Evolutionary conservation across 2,797 vertebrate genomes (phyloP).

Genomic region (Xenops minutus): DNA sequence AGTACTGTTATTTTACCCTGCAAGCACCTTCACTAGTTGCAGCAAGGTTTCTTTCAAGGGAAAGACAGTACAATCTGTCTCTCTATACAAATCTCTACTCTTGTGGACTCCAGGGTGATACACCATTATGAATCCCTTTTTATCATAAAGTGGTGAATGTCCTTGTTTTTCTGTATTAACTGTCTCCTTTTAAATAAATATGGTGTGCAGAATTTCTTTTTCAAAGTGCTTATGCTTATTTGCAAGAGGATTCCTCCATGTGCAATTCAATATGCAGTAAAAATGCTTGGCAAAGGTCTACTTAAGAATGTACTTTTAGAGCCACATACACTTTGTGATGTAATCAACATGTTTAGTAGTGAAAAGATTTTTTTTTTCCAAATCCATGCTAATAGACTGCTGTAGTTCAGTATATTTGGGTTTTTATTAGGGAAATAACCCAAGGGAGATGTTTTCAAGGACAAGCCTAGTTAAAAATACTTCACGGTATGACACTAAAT

Average conservation of each 20-base stretch:
- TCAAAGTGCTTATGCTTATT: neutral
- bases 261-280: neutral
- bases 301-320: neutral
- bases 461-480: neutral
- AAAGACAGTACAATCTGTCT: neutral
- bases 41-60: neutral
- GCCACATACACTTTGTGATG: neutral
- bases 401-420: neutral
- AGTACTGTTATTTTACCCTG: neutral
- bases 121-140: neutral
- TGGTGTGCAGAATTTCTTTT: neutral
- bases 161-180: neutral
- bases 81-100: neutral
- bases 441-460: constrained; percentile 3
- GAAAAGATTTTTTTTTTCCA: neutral
- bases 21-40: neutral
- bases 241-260: neutral
- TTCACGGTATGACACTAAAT: neutral
- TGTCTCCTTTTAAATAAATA: neutral
- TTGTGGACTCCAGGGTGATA: neutral
- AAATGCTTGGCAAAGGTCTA: neutral
- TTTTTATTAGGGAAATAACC: neutral
- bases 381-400: neutral
- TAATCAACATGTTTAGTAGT: neutral
- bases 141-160: neutral